Base-by-base conservation (phyloP, 2,888 invertebrate genomes). In the Aradus depressus region DNA sequence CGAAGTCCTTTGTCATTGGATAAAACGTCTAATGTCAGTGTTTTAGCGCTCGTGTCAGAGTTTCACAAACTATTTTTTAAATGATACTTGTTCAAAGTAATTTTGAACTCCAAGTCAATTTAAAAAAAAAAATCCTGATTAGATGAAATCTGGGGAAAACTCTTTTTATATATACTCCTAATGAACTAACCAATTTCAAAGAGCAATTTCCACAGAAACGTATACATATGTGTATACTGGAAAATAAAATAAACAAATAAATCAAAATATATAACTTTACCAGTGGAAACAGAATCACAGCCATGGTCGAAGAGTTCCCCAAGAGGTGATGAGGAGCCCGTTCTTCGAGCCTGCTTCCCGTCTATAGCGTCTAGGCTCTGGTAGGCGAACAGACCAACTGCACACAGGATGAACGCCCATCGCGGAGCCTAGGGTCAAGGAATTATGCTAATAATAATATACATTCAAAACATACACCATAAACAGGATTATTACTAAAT, bases 231-330 rank as follows among this genome's bases (percentile, higher is more conserved):
- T 31, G n/a, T 12, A 31, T 10, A 31, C 31, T 12, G 10, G n/a
- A 31, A 12, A 10, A 31, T 10, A 12, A 10, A 31, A 31, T 12
- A 10, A 31, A 31, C 8, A 31, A 31, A 10, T 8, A 31, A 8
- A 37, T 12, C 8, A 37, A 37, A 28, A n/a, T 14, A n/a, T 31
- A 22, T 8, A 21, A 19, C 26, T 57, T 60, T 63, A 77, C 77
- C 75, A 61, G 96, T 95, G 21, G 96, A 95, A 69, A 97, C 82
- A 34, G 96, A 92, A 72, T 99, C 98, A 71, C 98, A 98, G 61
- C 98, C 98, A 71, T 98, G 98, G 72, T 98, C 98, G 70, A 99
- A 98, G 21, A 98, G 77, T 73, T 98, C 98, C 12, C 98, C 98
- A 16, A 98, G 72, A 1, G 97, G 96, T 42, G 86, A 84, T 60